These are phyloP conservation scores for Metaphire vulgaris DNA, from an alignment of 1,140 invertebrate genomes.

Conservation along the genomic window DNA sequence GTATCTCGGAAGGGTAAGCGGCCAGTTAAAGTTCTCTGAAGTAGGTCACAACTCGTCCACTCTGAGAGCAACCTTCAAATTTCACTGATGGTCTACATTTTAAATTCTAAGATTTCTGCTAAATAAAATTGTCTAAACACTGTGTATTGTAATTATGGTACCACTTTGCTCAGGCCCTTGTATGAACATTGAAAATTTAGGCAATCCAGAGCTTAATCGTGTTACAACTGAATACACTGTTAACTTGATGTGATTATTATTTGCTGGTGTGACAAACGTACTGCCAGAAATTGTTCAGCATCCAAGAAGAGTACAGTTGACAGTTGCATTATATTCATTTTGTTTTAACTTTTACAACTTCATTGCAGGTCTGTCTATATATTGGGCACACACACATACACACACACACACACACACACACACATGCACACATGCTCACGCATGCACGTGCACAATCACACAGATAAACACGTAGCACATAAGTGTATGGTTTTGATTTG, in stretches of 20 bases:
- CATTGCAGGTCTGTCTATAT: too few species aligned
- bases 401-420: too few species aligned
- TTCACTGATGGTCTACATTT: neutral
- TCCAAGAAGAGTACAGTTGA: neutral
- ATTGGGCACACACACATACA: too few species aligned
- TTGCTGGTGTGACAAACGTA: too few species aligned
- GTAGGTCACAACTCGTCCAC: neutral
- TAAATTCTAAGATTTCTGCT: neutral
- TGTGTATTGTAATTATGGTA: neutral
- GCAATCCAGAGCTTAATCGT: too few species aligned
- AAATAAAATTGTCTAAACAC: neutral
- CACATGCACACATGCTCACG: too few species aligned
- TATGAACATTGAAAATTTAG: neutral
- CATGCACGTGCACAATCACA: neutral
- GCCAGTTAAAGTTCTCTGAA: constrained; percentile 51
- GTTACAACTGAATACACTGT: too few species aligned
- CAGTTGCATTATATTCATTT: neutral
- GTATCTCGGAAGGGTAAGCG: constrained; percentile 65
- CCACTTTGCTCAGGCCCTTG: neutral
- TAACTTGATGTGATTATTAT: too few species aligned
- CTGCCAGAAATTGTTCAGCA: too few species aligned
- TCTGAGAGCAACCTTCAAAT: neutral
- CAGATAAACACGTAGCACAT: neutral
- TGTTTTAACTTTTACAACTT: too few species aligned
- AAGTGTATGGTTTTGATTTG: neutral